A percentile compares a stretch with the other conserved stretches of the same genome.
phyloP scores from a whole-genome alignment of 2,888 invertebrate genomes.

The Shargacucullia verbasci region DNA sequence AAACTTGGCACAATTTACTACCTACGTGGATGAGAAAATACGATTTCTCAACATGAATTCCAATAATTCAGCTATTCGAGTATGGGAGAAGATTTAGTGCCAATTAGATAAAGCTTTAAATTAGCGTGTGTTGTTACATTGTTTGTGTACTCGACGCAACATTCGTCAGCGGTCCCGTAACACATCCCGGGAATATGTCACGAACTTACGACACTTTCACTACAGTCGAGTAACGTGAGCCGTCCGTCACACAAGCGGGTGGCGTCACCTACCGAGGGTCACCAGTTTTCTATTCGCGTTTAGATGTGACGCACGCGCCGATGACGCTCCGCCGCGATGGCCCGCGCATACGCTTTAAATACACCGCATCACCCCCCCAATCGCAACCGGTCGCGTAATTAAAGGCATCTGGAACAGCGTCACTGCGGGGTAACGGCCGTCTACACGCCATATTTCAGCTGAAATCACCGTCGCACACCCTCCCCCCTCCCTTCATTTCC shows the following conservation, averaged over 20 bases:
- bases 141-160: slow-evolving; percentile 28
- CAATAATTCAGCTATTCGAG: slow-evolving; percentile 6
- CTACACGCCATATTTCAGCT: slow-evolving; percentile 75
- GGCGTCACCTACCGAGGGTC: slow-evolving; percentile 82
- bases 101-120: slow-evolving; percentile 25
- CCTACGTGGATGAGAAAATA: slow-evolving; percentile 13
- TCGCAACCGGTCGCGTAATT: slow-evolving; percentile 70
- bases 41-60: slow-evolving; percentile 8
- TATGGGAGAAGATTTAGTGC: slow-evolving; percentile 14
- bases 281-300: slow-evolving; percentile 85
- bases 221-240: slow-evolving; percentile 69
- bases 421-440: slow-evolving; percentile 69
- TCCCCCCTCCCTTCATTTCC: slow-evolving; percentile 47
- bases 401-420: slow-evolving; percentile 75
- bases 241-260: slow-evolving; percentile 70
- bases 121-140: slow-evolving; percentile 23
- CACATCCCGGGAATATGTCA: slow-evolving; percentile 48
- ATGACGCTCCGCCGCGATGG: slow-evolving; percentile 71
- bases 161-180: slow-evolving; percentile 18
- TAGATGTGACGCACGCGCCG: slow-evolving; percentile 82
- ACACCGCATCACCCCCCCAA: slow-evolving; percentile 57
- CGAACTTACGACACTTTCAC: slow-evolving; percentile 57
- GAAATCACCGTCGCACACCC: slow-evolving; percentile 60
- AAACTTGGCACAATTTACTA: slow-evolving; percentile 40
- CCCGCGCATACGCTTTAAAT: slow-evolving; percentile 72